phyloP scores from a whole-genome alignment of 2,888 invertebrate genomes.

The Melinaea marsaeus region DNA sequence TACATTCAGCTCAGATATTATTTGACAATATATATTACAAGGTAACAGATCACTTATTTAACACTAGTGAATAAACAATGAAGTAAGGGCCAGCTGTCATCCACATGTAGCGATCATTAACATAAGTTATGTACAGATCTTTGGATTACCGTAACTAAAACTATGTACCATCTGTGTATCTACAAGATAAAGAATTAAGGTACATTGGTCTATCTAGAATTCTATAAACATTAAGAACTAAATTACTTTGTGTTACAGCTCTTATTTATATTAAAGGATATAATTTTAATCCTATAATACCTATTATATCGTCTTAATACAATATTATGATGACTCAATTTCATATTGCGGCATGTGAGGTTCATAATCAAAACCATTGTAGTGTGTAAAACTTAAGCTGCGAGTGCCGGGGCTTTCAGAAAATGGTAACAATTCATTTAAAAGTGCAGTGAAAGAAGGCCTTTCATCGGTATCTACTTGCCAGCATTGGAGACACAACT shows the following conservation, averaged over 20 bases:
- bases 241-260: background rate
- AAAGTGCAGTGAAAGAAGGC: slow-evolving; percentile 82
- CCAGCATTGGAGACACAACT: slow-evolving; percentile 91
- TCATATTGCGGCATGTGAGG: slow-evolving; percentile 68
- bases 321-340: slow-evolving; percentile 52
- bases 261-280: background rate
- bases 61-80: background rate
- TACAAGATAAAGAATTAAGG: background rate
- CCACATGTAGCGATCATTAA: background rate
- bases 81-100: background rate
- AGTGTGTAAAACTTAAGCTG: slow-evolving; percentile 67
- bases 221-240: background rate
- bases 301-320: background rate
- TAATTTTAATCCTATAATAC: background rate
- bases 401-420: slow-evolving; percentile 54
- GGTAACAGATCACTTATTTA: no score
- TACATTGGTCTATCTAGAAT: no score
- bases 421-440: slow-evolving; percentile 62
- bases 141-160: background rate
- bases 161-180: background rate
- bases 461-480: slow-evolving; percentile 88
- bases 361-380: slow-evolving; percentile 68
- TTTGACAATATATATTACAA: no score
- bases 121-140: background rate
- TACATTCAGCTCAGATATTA: no score